Conservation (phyloP, 2,113 vertebrate genomes). For the Panthera tigris region DNA sequence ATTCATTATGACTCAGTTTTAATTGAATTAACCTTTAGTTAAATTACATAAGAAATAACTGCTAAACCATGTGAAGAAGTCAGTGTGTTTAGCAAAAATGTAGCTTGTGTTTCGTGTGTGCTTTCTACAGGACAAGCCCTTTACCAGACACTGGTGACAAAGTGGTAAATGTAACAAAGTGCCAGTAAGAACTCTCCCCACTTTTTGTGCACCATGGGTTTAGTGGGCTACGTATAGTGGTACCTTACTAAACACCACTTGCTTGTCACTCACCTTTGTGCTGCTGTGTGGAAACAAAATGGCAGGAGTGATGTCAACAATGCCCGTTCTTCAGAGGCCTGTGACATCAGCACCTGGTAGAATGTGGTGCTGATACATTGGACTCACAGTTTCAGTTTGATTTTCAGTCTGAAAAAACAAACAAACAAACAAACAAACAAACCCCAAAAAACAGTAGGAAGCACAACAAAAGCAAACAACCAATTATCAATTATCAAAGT, state of each 20-base stretch:
- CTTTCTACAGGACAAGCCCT: not conserved
- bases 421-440: not conserved
- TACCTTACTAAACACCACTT: not conserved
- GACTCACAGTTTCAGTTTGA: not conserved
- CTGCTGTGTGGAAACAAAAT: not conserved
- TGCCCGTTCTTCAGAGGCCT: not conserved
- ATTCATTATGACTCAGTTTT: not conserved
- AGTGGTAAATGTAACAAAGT: not conserved
- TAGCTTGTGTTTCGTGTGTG: not conserved
- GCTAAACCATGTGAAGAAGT: not conserved
- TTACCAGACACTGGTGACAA: not conserved
- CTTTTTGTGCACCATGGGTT: not conserved
- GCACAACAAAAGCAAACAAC: not conserved
- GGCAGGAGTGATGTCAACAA: not conserved
- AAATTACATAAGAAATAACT: not conserved
- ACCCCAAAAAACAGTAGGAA: not conserved
- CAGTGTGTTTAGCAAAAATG: not conserved
- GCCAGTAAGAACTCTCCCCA: not conserved
- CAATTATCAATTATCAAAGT: not conserved
- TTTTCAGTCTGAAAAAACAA: not conserved
- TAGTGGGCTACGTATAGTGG: rapidly evolving
- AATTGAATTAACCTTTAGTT: not conserved
- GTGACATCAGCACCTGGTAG: not conserved
- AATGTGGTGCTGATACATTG: not conserved
- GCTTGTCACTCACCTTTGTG: not conserved